These are phyloP conservation scores for Pheosia gnoma DNA, from an alignment of 2,888 invertebrate genomes.

Conservation along the genomic window DNA sequence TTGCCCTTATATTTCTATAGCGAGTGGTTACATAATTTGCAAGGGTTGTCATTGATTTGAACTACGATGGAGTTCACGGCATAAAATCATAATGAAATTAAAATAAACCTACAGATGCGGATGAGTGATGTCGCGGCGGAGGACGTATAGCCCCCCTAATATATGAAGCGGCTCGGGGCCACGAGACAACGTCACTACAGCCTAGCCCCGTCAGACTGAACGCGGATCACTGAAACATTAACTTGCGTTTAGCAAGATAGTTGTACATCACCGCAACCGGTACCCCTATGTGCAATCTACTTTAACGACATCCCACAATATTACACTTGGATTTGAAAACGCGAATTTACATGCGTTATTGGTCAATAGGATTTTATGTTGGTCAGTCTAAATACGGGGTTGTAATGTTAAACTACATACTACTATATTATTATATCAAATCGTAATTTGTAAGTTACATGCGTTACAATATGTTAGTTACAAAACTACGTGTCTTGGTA, in stretches of 20 bases:
- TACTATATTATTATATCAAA: slow-evolving; percentile 11
- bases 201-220: slow-evolving; percentile 79
- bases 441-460: slow-evolving; percentile 25
- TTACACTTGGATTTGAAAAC: slow-evolving; percentile 17
- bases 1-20: no score
- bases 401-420: slow-evolving; percentile 10
- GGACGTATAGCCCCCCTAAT: slow-evolving; percentile 70
- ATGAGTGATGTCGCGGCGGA: slow-evolving; percentile 77
- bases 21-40: no score
- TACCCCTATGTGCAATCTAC: slow-evolving; percentile 58
- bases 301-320: slow-evolving; percentile 34
- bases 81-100: slow-evolving; percentile 62
- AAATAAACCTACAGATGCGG: slow-evolving; percentile 78
- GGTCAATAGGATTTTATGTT: neutral
- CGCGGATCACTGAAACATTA: slow-evolving; percentile 81
- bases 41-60: neutral
- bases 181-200: slow-evolving; percentile 63
- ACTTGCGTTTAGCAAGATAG: slow-evolving; percentile 67
- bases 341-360: slow-evolving; percentile 48
- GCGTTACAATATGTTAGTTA: slow-evolving; percentile 45
- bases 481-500: slow-evolving; percentile 28
- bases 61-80: slow-evolving; percentile 40
- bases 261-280: slow-evolving; percentile 63
- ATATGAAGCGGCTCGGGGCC: slow-evolving; percentile 65
- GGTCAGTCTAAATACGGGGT: neutral